Conservation (phyloP, 2,113 vertebrate species). For the Bubo blakistoni region DNA sequence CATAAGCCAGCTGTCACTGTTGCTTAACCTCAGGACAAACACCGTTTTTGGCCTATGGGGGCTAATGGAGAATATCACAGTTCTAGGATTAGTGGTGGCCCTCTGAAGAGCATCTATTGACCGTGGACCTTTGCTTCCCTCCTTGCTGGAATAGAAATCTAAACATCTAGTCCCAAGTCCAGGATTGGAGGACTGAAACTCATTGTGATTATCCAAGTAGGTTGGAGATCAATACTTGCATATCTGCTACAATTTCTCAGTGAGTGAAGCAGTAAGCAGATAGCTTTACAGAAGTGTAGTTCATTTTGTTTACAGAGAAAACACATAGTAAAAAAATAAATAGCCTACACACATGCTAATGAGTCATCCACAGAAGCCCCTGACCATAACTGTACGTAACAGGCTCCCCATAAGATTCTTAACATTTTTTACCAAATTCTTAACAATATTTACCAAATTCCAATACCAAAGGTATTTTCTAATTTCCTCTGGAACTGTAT, state of each 20-base stretch:
- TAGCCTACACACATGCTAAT: background rate
- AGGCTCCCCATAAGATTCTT: background rate
- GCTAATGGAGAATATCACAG: background rate
- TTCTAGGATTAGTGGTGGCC: background rate
- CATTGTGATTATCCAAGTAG: background rate
- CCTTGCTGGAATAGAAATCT: background rate
- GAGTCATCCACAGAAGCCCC: background rate
- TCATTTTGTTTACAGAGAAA: background rate
- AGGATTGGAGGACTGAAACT: background rate
- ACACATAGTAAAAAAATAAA: background rate
- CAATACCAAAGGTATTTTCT: background rate
- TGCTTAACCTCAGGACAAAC: background rate
- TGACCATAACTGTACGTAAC: background rate
- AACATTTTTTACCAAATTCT: background rate
- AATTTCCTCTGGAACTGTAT: background rate
- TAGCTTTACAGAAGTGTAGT: background rate
- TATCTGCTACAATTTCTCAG: background rate
- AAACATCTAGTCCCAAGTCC: background rate
- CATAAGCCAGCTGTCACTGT: background rate
- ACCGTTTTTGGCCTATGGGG: background rate
- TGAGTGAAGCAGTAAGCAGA: background rate
- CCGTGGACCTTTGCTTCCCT: background rate
- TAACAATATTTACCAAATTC: background rate
- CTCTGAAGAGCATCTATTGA: background rate
- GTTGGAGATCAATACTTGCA: background rate